A percentile compares a stretch with the other conserved stretches of the same genome.
These are phyloP conservation scores for Quadroppia sp. DNA, from an alignment of 2,888 invertebrate species.

Conservation along the genomic window DNA sequence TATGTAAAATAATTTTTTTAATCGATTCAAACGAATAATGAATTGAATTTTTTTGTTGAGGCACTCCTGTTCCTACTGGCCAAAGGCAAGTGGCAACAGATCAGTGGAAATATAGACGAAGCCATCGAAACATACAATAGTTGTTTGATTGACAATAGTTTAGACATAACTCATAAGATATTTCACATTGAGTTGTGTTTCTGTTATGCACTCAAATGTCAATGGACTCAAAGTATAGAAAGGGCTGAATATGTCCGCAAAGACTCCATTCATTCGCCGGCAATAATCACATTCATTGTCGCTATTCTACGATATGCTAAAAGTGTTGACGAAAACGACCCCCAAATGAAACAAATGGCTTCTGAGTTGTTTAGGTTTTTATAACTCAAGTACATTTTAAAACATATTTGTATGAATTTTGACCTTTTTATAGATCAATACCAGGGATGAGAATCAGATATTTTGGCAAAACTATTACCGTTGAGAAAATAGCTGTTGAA, in stretches of 20 bases:
- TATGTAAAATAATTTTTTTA: background rate
- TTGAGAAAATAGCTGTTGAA: slow-evolving; percentile 39
- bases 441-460: slow-evolving; percentile 39
- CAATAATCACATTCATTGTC: slow-evolving; percentile 13
- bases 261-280: slow-evolving; percentile 26
- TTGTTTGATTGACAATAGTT: background rate
- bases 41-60: background rate
- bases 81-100: slow-evolving; percentile 36
- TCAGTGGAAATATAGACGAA: slow-evolving; percentile 33
- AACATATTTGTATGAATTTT: background rate
- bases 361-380: slow-evolving; percentile 29
- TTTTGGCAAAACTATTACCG: slow-evolving; percentile 41
- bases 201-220: slow-evolving; percentile 29
- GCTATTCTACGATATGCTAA: slow-evolving; percentile 34
- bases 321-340: slow-evolving; percentile 23
- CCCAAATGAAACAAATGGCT: slow-evolving; percentile 24
- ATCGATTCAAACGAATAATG: background rate
- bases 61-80: slow-evolving; percentile 26
- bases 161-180: slow-evolving; percentile 22
- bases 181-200: slow-evolving; percentile 34
- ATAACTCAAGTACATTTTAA: background rate
- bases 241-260: slow-evolving; percentile 22
- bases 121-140: slow-evolving; percentile 12
- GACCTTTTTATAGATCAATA: slow-evolving; percentile 20
- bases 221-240: slow-evolving; percentile 28